A percentile compares a stretch with the other conserved stretches of the same genome.
Evolutionary conservation across 2,888 invertebrate genomes (phyloP).

Genomic region (Venusia cambrica): DNA sequence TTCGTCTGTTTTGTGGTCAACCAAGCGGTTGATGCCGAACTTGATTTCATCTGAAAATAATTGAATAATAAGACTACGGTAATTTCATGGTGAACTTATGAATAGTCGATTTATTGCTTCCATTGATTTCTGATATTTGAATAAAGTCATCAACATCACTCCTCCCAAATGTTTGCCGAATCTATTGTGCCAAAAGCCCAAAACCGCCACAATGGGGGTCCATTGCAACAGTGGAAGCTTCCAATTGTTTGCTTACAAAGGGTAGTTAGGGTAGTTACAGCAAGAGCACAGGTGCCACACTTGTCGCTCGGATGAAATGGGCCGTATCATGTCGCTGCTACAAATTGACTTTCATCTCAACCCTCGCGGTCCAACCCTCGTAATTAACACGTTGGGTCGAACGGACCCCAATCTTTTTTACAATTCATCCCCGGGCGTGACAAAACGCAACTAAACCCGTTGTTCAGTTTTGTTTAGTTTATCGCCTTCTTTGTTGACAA

Average conservation of each 20-base stretch:
- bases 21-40: constrained; percentile 91
- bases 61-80: too few relatives aligned
- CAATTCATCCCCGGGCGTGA: constrained; percentile 78
- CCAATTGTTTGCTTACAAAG: constrained; percentile 57
- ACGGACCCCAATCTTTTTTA: constrained; percentile 73
- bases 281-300: constrained; percentile 77
- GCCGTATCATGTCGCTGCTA: constrained; percentile 84
- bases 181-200: constrained; percentile 33
- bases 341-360: constrained; percentile 83
- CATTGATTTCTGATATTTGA: constrained; percentile 13
- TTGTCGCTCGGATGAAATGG: constrained; percentile 82
- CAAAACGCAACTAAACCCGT: constrained; percentile 61
- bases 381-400: constrained; percentile 79
- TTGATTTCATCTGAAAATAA: constrained; percentile 89
- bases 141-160: constrained; percentile 21
- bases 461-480: constrained; percentile 56
- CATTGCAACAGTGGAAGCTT: constrained; percentile 18
- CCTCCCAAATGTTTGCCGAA: constrained; percentile 23
- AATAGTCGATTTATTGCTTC: constrained; percentile 1
- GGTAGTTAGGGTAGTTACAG: constrained; percentile 45
- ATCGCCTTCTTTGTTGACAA: constrained; percentile 39
- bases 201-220: constrained; percentile 39
- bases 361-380: constrained; percentile 73
- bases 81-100: constrained; percentile 2
- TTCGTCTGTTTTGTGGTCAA: constrained; percentile 84